Evolutionary conservation across 53 echinoderm and acorn worm genomes (phyloP).

Genomic region (Hippasteria phrygiana): DNA sequence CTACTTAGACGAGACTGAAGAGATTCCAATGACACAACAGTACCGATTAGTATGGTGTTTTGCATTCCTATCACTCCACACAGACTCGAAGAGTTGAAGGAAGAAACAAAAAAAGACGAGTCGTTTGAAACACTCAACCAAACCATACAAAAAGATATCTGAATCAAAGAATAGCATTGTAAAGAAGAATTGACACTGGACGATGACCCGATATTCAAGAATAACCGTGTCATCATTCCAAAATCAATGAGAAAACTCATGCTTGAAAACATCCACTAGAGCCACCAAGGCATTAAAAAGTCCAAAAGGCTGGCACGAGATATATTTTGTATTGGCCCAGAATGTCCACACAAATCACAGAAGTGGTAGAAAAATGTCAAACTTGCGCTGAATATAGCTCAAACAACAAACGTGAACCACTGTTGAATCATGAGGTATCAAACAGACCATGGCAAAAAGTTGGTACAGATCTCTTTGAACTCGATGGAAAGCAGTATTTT

Average conservation of each 20-base stretch:
- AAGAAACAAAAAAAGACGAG: slow-evolving; percentile 32
- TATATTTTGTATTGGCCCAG: slow-evolving; percentile 59
- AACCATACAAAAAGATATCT: slow-evolving; percentile 21
- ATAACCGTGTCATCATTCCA: slow-evolving; percentile 40
- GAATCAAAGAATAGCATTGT: slow-evolving; percentile 46
- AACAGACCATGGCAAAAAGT: slow-evolving; percentile 71
- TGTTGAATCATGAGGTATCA: slow-evolving; percentile 62
- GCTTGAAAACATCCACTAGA: slow-evolving; percentile 54
- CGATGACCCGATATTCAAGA: slow-evolving; percentile 39
- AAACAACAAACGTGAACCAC: slow-evolving; percentile 38
- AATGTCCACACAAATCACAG: slow-evolving; percentile 60
- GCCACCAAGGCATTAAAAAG: slow-evolving; percentile 71
- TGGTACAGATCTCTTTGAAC: slow-evolving; percentile 71
- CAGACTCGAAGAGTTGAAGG: slow-evolving; percentile 26
- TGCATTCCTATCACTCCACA: slow-evolving; percentile 26
- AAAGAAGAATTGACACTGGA: slow-evolving; percentile 54
- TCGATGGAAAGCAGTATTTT: slow-evolving; percentile 62
- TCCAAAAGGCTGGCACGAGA: slow-evolving; percentile 52
- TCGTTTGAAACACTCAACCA: slow-evolving; percentile 11
- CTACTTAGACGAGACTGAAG: slow-evolving; percentile 15
- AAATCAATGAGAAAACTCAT: slow-evolving; percentile 30
- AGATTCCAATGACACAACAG: slow-evolving; percentile 1
- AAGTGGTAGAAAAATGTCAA: slow-evolving; percentile 47
- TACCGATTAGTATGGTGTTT: neutral
- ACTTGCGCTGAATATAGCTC: slow-evolving; percentile 37